These are phyloP conservation scores for Equus quagga DNA, from an alignment of 2,113 vertebrate species.

Conservation along the genomic window DNA sequence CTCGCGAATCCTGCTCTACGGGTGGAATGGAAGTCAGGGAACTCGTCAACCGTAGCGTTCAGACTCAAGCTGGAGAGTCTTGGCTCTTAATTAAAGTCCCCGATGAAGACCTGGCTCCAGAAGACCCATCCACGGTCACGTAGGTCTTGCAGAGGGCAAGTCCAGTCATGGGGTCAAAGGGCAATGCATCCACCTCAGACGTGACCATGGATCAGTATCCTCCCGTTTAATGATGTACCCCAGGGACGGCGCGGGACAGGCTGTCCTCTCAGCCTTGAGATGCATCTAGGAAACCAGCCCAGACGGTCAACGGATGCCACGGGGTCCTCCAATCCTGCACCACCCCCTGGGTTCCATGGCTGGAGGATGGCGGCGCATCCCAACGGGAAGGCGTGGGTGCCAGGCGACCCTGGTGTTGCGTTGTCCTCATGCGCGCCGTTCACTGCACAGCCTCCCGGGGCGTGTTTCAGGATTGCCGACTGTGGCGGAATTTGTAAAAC, in stretches of 20 bases:
- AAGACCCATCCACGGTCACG: not conserved
- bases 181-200: too few species aligned
- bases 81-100: too few species aligned
- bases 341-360: not conserved
- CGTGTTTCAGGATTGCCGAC: not conserved
- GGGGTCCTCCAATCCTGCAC: not conserved
- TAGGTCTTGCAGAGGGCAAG: not conserved
- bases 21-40: too few species aligned
- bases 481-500: not conserved
- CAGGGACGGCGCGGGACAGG: too few species aligned
- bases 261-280: not conserved
- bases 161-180: too few species aligned
- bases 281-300: too few species aligned
- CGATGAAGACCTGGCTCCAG: not conserved
- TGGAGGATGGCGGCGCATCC: not conserved
- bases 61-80: not conserved
- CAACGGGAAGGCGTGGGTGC: accelerated
- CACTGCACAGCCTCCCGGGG: not conserved
- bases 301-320: accelerated
- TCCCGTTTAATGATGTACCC: too few species aligned
- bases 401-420: not conserved
- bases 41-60: not conserved
- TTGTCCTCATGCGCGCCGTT: accelerated
- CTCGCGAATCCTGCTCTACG: not conserved
- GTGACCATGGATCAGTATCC: too few species aligned